phyloP scores from a whole-genome alignment of 2,113 vertebrate genomes.

The Oryzias woworae region DNA sequence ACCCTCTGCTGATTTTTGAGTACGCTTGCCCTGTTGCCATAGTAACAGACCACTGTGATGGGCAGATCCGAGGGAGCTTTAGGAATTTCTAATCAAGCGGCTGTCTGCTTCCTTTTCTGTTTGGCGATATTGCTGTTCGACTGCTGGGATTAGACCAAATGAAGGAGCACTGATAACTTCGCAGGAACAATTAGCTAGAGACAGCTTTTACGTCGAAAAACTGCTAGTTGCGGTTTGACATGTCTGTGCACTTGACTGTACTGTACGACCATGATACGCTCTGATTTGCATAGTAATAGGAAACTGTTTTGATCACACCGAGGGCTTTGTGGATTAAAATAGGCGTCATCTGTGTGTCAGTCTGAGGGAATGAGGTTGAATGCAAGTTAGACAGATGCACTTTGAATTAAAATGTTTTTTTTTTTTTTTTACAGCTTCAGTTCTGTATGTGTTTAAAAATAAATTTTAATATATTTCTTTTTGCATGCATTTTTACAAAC shows the following conservation, averaged over 20 bases:
- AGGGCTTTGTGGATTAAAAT: constrained; percentile 21
- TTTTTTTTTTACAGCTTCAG: constrained; percentile 13
- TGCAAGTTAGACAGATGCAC: not conserved
- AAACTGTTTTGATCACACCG: constrained; percentile 29
- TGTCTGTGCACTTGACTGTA: constrained; percentile 9
- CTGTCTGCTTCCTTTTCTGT: constrained; percentile 50
- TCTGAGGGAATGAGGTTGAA: constrained; percentile 30
- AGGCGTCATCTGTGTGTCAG: constrained; percentile 6
- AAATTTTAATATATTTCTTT: not conserved
- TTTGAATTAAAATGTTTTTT: not conserved
- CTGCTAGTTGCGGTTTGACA: constrained; percentile 19
- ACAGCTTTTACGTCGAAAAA: constrained; percentile 32
- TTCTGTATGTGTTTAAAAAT: constrained; percentile 6
- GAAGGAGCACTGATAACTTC: constrained; percentile 38
- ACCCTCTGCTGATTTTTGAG: constrained; percentile 16
- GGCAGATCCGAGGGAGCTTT: constrained; percentile 58
- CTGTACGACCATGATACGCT: constrained; percentile 30
- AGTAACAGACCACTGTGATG: constrained; percentile 56
- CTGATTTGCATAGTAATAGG: constrained; percentile 50
- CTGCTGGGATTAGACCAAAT: constrained; percentile 43
- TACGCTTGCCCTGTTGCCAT: constrained; percentile 42
- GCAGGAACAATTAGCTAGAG: constrained; percentile 49
- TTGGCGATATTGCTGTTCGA: constrained; percentile 50
- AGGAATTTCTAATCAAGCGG: constrained; percentile 64
- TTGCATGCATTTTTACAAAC: constrained; percentile 9